Evolutionary conservation across 64 coral and sea anemone species (phyloP).

Genomic region (Porites australiensis): DNA sequence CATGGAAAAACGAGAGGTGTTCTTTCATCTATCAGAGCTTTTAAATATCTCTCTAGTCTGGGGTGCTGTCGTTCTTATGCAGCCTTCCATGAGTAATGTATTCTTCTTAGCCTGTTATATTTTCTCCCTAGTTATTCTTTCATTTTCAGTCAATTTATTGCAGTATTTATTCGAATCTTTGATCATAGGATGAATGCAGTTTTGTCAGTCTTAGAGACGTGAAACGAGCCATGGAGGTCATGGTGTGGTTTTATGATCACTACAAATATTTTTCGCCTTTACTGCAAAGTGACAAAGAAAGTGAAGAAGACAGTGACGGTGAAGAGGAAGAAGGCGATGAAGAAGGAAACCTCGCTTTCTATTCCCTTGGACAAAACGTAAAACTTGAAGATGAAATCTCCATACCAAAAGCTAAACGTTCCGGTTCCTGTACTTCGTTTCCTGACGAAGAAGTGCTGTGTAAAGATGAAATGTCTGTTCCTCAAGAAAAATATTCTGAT

Average conservation of each 20-base stretch:
- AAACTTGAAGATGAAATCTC: background rate
- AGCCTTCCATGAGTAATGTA: no score
- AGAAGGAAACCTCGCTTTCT: background rate
- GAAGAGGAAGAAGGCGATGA: background rate
- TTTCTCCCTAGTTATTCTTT: background rate
- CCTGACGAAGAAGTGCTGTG: background rate
- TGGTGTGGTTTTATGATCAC: constrained; percentile 71
- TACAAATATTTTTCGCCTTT: constrained; percentile 10
- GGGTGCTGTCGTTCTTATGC: no score
- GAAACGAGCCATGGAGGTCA: constrained; percentile 82
- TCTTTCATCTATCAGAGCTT: no score
- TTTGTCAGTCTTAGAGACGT: constrained; percentile 80
- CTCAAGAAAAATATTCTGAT: no score
- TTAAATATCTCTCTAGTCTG: no score
- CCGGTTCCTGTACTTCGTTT: background rate
- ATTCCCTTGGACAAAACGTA: no score
- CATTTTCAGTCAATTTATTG: background rate
- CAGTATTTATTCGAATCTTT: no score
- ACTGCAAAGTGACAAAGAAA: background rate
- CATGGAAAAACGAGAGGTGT: constrained; percentile 56
- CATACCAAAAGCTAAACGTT: background rate
- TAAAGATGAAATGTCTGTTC: no score
- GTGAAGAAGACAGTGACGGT: background rate
- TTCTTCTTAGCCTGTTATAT: no score
- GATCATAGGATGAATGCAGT: constrained; percentile 77